Conservation (phyloP, 2,797 vertebrate species). For the Simalia tracyae region DNA sequence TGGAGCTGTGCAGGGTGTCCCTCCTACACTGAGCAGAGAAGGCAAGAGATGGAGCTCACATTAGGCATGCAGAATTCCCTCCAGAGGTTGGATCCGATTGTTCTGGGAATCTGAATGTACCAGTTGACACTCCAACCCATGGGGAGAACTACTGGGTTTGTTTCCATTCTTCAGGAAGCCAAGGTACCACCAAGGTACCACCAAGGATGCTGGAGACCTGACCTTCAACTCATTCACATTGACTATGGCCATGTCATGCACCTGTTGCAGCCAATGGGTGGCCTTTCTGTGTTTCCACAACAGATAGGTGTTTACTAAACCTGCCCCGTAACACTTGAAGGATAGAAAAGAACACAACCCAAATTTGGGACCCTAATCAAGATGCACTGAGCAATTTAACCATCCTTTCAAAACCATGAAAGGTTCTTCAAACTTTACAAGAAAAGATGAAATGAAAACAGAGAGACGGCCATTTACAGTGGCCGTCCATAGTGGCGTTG, state of each 20-base stretch:
- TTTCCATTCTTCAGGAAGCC: neutral
- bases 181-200: neutral
- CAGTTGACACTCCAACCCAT: no score
- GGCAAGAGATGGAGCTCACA: neutral
- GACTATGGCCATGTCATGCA: no score
- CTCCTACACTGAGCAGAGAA: neutral
- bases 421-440: neutral
- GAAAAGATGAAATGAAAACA: neutral
- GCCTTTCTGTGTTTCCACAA: neutral
- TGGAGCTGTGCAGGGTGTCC: neutral
- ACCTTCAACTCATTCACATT: neutral
- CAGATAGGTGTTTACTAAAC: neutral
- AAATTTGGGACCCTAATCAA: neutral
- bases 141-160: neutral
- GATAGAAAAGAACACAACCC: neutral
- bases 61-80: no score
- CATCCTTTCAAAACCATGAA: neutral
- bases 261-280: constrained; percentile 1
- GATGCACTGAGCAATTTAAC: neutral
- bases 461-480: neutral
- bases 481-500: neutral
- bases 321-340: neutral
- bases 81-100: fast-evolving
- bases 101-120: neutral
- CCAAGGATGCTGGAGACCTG: neutral